Percentiles rank a stretch among this genome's conserved stretches.
These are phyloP conservation scores for Melieria picta DNA, from an alignment of 2,888 invertebrate genomes.

Conservation along the genomic window DNA sequence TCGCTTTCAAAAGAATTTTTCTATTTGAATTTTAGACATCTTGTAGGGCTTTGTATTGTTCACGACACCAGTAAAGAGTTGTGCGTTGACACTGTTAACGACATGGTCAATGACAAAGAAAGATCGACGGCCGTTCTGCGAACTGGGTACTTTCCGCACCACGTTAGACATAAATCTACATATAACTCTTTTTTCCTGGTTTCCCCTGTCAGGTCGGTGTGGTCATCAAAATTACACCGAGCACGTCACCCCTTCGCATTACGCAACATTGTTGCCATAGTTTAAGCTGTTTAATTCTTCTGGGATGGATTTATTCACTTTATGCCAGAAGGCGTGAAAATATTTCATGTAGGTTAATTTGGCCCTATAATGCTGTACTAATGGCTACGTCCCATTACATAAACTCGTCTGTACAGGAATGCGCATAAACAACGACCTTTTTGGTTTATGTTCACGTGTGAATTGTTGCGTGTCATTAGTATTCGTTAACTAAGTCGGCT, in stretches of 20 bases:
- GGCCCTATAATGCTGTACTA: constrained; percentile 15
- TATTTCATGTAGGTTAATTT: constrained; percentile 53
- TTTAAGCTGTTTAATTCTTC: constrained; percentile 28
- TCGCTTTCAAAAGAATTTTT: no score
- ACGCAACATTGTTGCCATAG: neutral
- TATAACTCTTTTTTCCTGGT: constrained; percentile 5
- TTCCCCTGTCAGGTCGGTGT: neutral
- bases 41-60: no score
- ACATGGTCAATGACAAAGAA: no score
- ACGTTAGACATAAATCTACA: neutral
- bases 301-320: constrained; percentile 37
- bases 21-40: no score
- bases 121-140: no score
- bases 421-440: neutral
- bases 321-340: constrained; percentile 50
- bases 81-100: no score
- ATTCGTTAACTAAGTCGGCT: constrained; percentile 12
- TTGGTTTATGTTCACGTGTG: neutral
- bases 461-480: constrained; percentile 24
- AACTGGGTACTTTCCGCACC: no score
- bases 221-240: no score
- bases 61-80: no score
- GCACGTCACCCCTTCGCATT: neutral
- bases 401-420: neutral
- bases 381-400: neutral